Evolutionary conservation across 2,113 vertebrate species (phyloP), one percentile per base, ranked within the genome.

Genomic region (Microtus ochrogaster): DNA sequence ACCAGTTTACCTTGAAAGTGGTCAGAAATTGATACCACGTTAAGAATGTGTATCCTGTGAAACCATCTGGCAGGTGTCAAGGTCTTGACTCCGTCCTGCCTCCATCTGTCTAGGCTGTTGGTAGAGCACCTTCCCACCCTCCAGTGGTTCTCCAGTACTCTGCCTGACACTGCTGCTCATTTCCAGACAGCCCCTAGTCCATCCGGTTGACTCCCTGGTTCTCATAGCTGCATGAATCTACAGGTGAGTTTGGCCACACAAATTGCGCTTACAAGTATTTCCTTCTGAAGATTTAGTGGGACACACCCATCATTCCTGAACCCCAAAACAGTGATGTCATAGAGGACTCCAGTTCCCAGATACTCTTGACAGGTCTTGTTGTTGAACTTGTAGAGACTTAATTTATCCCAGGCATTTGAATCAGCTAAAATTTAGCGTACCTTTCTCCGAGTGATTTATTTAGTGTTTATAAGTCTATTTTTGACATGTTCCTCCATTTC

Each of bases 401-500:
- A 89, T 97, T 98, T 89, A 95, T 89, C 93, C 92, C 19, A 87
- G 95, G 86, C 95, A 92, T 95, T 96, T 98, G 94, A 93, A 87
- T 96, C 97, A 83, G 95, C 97, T 97, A 97, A 91, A 98, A n/a
- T 30, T 47, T 97, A 97, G 82, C 89, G 91, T 94, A 95, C 85
- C 97, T 98, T 98, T 97, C 96, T 96, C 61, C 73, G 90, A 93
- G 88, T 86, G 97, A 96, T 98, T 98, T 98, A 95, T 98, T 97
- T 98, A 97, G 97, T 94, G 84, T 96, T 98, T 98, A 72, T 98
- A 77, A 96, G 70, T 96, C 87, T 94, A 94, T 95, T 98, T 68
- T 98, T 97, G 98, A 98, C 92, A 97, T 97, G 86, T 98, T 97
- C 91, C 91, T 97, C 97, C 94, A 94, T 98, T 97, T 97, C 85